Percentiles rank a stretch among this genome's conserved stretches.
phyloP scores from a whole-genome alignment of 2,888 invertebrate species.

The Eilema griseolum region DNA sequence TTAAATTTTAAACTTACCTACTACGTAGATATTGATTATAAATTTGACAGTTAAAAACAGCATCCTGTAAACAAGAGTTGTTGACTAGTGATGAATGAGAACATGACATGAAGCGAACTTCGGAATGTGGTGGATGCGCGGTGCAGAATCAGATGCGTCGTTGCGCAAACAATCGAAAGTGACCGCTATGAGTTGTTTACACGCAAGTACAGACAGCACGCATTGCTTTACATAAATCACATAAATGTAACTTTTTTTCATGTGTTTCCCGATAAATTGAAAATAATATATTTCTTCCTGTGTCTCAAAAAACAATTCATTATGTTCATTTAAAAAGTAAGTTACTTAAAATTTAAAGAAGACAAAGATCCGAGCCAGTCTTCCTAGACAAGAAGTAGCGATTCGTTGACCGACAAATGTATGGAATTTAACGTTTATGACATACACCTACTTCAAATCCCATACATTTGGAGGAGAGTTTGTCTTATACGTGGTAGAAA shows the following conservation, averaged over 20 bases:
- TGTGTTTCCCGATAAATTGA: neutral
- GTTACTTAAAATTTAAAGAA: no score
- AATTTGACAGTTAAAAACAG: constrained; percentile 39
- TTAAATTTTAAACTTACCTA: no score
- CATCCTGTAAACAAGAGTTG: constrained; percentile 48
- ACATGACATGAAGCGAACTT: constrained; percentile 48
- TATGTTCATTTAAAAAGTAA: no score
- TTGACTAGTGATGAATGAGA: constrained; percentile 44
- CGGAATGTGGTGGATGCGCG: constrained; percentile 55
- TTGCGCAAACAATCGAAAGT: constrained; percentile 77
- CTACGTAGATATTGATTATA: constrained; percentile 13
- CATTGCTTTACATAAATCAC: constrained; percentile 20
- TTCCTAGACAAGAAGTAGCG: no score
- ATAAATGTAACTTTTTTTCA: neutral
- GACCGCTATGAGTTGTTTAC: constrained; percentile 57
- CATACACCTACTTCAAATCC: no score
- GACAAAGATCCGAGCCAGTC: no score
- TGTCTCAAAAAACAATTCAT: no score
- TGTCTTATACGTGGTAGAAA: no score
- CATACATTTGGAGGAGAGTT: no score
- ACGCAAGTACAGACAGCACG: constrained; percentile 60
- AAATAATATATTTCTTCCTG: neutral
- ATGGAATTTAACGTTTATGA: no score
- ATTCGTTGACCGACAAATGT: no score
- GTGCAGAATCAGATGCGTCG: constrained; percentile 55